Percentiles rank a stretch among this genome's conserved stretches.
phyloP scores from a whole-genome alignment of 2,797 vertebrate genomes.

The Chelon labrosus region DNA sequence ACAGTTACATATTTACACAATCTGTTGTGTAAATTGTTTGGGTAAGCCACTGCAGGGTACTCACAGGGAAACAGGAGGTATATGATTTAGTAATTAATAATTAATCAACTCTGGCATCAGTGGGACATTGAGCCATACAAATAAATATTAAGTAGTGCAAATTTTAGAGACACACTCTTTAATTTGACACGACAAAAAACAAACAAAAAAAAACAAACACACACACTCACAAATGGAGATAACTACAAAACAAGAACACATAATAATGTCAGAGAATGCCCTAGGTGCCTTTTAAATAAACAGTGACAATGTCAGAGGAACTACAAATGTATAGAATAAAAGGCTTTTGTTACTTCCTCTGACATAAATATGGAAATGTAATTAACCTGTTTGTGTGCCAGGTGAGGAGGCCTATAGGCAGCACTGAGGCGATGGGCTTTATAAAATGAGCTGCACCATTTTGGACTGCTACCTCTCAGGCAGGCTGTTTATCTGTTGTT shows the following conservation, averaged over 20 bases:
- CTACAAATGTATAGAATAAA: conserved; percentile 24
- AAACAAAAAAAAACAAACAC: no score
- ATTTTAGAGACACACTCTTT: conserved; percentile 30
- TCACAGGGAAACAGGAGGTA: conserved; percentile 17
- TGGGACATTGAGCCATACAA: conserved; percentile 20
- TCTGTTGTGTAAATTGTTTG: conserved; percentile 28
- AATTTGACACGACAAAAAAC: conserved; percentile 20
- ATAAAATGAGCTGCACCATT: conserved; percentile 71
- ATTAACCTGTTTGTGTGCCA: conserved; percentile 48
- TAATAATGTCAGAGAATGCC: conserved; percentile 37
- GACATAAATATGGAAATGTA: conserved; percentile 46
- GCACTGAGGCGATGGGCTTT: conserved; percentile 55
- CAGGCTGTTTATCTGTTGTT: conserved; percentile 77
- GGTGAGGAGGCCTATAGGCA: conserved; percentile 37
- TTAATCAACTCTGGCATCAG: conserved; percentile 36
- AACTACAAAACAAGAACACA: conserved; percentile 35
- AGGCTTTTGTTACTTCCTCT: conserved; percentile 26
- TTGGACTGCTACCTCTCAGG: conserved; percentile 67
- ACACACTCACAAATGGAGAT: conserved; percentile 5
- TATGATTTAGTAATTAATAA: conserved; percentile 38
- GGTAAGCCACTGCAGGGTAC: conserved; percentile 23
- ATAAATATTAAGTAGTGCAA: conserved; percentile 15
- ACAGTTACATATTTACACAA: background rate
- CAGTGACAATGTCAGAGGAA: conserved; percentile 28
- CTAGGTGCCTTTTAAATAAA: conserved; percentile 49